Conservation (phyloP, 2,888 invertebrate species). For the Agriopis aurantiaria region DNA sequence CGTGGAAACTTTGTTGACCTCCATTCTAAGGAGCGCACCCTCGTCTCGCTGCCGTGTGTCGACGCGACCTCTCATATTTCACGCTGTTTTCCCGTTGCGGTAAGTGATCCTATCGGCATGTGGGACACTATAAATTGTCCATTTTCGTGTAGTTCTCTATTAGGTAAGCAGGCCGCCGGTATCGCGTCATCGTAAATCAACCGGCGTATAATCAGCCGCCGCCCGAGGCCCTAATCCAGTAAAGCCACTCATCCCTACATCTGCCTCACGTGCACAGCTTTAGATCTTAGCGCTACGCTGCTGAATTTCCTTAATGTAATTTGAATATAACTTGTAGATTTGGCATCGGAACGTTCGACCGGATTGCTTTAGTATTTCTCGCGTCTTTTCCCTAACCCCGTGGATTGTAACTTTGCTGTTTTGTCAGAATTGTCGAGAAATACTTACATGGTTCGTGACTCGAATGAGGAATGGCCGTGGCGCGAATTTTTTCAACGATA, state of each 20-base stretch:
- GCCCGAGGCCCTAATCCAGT: constrained; percentile 76
- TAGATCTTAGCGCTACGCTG: constrained; percentile 53
- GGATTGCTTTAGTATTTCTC: constrained; percentile 37
- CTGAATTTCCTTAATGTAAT: constrained; percentile 44
- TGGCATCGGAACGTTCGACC: constrained; percentile 24
- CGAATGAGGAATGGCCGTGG: constrained; percentile 36
- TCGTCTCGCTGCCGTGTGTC: constrained; percentile 64
- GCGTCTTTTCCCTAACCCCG: constrained; percentile 34
- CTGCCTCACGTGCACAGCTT: constrained; percentile 72
- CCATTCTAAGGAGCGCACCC: constrained; percentile 58
- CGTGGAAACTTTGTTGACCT: constrained; percentile 62
- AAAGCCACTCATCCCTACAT: constrained; percentile 79
- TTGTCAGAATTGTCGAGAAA: constrained; percentile 43
- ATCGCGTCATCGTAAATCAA: constrained; percentile 84
- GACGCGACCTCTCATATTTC: constrained; percentile 77
- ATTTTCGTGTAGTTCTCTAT: constrained; percentile 70
- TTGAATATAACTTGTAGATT: constrained; percentile 42
- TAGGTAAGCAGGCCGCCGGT: constrained; percentile 72
- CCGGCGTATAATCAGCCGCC: constrained; percentile 79
- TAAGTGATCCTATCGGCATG: constrained; percentile 74
- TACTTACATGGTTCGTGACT: constrained; percentile 43
- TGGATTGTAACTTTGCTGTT: constrained; percentile 42
- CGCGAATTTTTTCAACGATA: constrained; percentile 41
- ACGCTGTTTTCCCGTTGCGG: constrained; percentile 64
- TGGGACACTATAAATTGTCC: constrained; percentile 77